Evolutionary conservation across 2,888 invertebrate species (phyloP), one percentile per base, ranked within the genome.

Genomic region (Acrobasis consociella): DNA sequence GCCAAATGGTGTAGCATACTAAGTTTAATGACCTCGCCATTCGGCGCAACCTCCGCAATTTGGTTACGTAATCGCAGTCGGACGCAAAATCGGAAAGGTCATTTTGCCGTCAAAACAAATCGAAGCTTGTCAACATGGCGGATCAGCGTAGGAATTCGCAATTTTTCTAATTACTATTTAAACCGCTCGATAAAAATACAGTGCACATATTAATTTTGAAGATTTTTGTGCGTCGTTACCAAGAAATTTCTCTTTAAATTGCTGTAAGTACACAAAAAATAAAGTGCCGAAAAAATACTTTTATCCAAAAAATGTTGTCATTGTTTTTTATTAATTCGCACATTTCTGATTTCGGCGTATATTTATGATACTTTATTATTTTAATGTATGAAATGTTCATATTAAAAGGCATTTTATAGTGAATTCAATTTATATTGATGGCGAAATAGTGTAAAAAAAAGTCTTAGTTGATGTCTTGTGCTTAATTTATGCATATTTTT

Each of bases 31-130:
- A 76, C 69, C 71, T 66, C 62, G 53, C 66, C 53, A 63, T 67
- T 72, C 65, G 64, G 66, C 70, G 72, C 67, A 75, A 76, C 78
- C 83, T 75, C 74, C 78, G 65, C 62, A 76, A 74, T 82, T 89
- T 81, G 71, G 84, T 80, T 78, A 82, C 72, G 63, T 85, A 80
- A 81, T 76, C 78, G 69, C 76, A 81, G 83, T 82, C 86, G 87
- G 86, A 87, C 89, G 87, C 86, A 87, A 87, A 85, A 85, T 87
- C 83, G 72, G 81, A 86, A 89, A 89, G 91, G 89, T 90, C 88
- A 88, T 83, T 80, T 82, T 74, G 85, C 91, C 89, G 91, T 91
- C 92, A 91, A 87, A 93, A 93, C 93, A 93, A 87, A 91, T 90
- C 89, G 88, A 87, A 86, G 78, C 84, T 78, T 82, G 81, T 78